phyloP scores from a whole-genome alignment of 1,140 invertebrate genomes.

The Ylistrum balloti region DNA sequence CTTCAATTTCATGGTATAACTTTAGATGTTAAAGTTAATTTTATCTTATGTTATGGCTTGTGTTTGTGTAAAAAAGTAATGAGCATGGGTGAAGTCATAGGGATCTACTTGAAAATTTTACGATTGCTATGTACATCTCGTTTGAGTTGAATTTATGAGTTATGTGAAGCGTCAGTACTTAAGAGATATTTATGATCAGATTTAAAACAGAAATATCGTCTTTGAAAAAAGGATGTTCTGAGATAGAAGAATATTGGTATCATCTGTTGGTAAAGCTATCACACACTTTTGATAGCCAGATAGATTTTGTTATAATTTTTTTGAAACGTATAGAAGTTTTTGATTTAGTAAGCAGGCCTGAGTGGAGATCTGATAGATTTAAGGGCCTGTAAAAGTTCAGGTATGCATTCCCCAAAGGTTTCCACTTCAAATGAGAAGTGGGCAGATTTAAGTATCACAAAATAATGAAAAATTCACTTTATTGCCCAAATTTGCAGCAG shows the following conservation, averaged over 20 bases:
- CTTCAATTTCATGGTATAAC: neutral
- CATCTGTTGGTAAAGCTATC: conserved; percentile 10
- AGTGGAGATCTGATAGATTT: neutral
- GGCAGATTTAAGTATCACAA: neutral
- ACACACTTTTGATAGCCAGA: neutral
- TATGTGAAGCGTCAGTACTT: neutral
- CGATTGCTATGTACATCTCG: neutral
- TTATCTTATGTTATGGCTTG: conserved; percentile 3
- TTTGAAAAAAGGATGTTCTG: neutral
- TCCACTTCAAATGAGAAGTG: conserved; percentile 25
- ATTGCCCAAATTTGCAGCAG: neutral
- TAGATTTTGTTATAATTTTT: conserved; percentile 25
- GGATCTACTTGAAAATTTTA: conserved; percentile 17
- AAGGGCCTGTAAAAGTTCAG: neutral
- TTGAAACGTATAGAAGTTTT: neutral
- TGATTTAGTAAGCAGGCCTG: neutral
- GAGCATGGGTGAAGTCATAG: neutral
- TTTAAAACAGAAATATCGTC: neutral
- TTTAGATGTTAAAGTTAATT: neutral
- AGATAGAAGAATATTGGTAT: conserved; percentile 18
- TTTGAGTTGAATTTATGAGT: conserved; percentile 20
- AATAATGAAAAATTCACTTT: neutral
- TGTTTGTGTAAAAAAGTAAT: neutral
- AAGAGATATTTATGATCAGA: conserved; percentile 7
- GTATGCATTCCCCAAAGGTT: conserved; percentile 22